These are phyloP conservation scores for Drymonia ruficornis DNA, from an alignment of 2,888 invertebrate species.

Conservation along the genomic window DNA sequence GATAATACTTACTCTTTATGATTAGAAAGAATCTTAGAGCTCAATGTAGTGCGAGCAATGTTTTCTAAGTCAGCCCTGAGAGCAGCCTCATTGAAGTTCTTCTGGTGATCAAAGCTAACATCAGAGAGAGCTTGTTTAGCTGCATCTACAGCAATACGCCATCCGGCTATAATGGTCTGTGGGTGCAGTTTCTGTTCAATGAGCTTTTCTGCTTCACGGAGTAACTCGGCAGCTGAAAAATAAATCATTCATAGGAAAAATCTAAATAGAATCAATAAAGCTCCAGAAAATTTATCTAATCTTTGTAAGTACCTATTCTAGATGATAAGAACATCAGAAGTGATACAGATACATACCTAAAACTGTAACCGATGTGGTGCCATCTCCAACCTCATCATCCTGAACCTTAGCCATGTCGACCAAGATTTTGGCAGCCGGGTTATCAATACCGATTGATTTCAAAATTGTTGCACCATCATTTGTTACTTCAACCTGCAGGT, in stretches of 20 bases:
- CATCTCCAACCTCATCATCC: slow-evolving; percentile 99
- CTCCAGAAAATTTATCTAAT: too few relatives aligned
- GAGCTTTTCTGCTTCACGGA: slow-evolving; percentile 97
- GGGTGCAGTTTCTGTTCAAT: slow-evolving; percentile 98
- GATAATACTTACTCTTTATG: slow-evolving; percentile 91
- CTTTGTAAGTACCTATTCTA: too few relatives aligned
- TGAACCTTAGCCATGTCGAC: slow-evolving; percentile 99
- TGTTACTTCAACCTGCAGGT: slow-evolving; percentile 94
- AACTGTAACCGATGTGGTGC: slow-evolving; percentile 99
- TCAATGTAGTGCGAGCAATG: slow-evolving; percentile 98
- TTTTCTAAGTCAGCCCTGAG: slow-evolving; percentile 96
- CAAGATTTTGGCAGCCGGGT: slow-evolving; percentile 99
- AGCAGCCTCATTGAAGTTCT: slow-evolving; percentile 87
- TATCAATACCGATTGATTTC: slow-evolving; percentile 98
- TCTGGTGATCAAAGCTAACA: slow-evolving; percentile 92
- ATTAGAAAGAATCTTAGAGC: slow-evolving; percentile 98
- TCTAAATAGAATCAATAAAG: too few relatives aligned
- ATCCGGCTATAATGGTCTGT: slow-evolving; percentile 98
- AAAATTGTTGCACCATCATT: slow-evolving; percentile 99
- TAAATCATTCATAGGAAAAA: background rate
- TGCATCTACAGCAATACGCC: slow-evolving; percentile 94
- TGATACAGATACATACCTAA: slow-evolving; percentile 79
- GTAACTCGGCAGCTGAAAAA: slow-evolving; percentile 92
- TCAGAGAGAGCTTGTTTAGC: slow-evolving; percentile 93
- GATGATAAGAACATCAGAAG: too few relatives aligned